Evolutionary conservation across 2,888 invertebrate species (phyloP), one percentile per base, ranked within the genome.

Genomic region (Spisula subtruncata): DNA sequence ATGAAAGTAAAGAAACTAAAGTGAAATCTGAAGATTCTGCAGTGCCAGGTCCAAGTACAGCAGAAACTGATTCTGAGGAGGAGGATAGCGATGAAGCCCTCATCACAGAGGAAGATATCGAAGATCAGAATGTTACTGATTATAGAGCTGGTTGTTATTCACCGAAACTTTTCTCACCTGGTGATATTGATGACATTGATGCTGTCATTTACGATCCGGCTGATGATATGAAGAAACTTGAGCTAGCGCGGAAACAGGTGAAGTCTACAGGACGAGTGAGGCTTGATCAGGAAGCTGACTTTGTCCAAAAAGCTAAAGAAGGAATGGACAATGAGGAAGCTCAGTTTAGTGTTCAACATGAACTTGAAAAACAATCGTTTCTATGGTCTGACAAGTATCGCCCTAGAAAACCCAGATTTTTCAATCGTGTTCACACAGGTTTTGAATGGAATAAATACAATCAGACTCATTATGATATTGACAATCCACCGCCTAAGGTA

Each of bases 391-490:
- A 99, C 97, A 99, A 99, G 97, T 99, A 99, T 97, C 97, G 99
- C 18, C 99, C 99, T 0, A 97, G 99, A 81, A 99, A 99, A 96
- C 99, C 99, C 0, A 97, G 99, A 32, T 99, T 99, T 97, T 99
- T 99, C 97, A 99, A 99, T 97, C 97, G 97, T 90, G 97, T 98
- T 12, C 97, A 97, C 94, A 97, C 97, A 5, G 99, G 99, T 25
- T 99, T 99, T 97, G 99, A 99, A 96, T 99, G 99, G 99, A 99
- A 99, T 97, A 99, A 99, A 97, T 99, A 99, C 97, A 99, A 99
- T 97, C 99, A 99, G 97, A 99, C 99, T 0, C 99, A 99, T 97
- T 99, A 99, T 97, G 99, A 99, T 97, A 99, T 99, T 98, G 99
- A 99, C 97, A 99, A 99, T 97, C 99, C 99, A 84, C 99, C 99